Evolutionary conservation across 2,113 vertebrate species (phyloP).

Genomic region (Caretta caretta): DNA sequence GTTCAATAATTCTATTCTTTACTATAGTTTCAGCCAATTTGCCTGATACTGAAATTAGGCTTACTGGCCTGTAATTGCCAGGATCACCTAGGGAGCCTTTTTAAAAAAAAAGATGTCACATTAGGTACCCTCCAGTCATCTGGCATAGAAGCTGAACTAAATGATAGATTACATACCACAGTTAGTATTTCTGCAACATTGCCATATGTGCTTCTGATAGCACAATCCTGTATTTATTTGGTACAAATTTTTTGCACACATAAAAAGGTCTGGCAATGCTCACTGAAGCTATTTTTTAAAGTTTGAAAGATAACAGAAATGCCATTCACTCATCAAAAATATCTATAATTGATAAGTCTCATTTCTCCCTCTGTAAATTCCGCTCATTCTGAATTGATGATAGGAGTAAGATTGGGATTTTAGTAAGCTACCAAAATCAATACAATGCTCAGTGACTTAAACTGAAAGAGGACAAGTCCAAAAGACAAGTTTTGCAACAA

Average conservation of each 20-base stretch:
- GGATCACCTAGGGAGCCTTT: background rate
- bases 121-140: background rate
- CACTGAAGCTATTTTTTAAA: background rate
- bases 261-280: rapidly evolving
- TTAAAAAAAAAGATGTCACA: background rate
- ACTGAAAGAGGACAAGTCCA: background rate
- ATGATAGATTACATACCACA: background rate
- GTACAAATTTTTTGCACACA: background rate
- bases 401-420: background rate
- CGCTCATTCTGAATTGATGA: background rate
- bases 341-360: background rate
- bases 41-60: background rate
- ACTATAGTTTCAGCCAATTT: background rate
- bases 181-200: background rate
- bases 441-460: background rate
- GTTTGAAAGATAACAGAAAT: background rate
- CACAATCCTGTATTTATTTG: background rate
- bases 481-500: background rate
- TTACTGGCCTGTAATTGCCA: background rate
- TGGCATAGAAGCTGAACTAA: background rate
- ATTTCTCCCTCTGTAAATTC: background rate
- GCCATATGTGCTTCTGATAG: background rate
- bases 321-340: background rate
- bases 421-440: background rate
- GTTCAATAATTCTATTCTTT: background rate